These are phyloP conservation scores for Rhynchomys soricoides DNA, from an alignment of 2,113 vertebrate genomes.

Conservation along the genomic window DNA sequence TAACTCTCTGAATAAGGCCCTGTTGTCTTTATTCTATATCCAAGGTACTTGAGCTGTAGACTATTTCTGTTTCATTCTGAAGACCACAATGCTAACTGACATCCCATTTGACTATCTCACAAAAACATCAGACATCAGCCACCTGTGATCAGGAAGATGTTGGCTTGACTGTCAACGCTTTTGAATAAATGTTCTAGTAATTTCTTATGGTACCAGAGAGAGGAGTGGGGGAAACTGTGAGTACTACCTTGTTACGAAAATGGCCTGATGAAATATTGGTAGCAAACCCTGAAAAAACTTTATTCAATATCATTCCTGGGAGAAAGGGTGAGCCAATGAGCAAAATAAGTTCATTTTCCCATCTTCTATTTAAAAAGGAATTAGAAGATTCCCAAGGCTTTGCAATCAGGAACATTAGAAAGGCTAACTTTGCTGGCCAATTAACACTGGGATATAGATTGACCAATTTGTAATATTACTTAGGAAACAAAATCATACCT, in stretches of 20 bases:
- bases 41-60: not conserved
- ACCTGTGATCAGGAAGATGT: not conserved
- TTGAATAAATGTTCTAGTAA: not conserved
- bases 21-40: not conserved
- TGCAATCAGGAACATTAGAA: constrained; percentile 47
- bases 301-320: constrained; percentile 1
- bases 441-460: constrained; percentile 20
- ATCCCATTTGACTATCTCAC: not conserved
- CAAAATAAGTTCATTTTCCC: constrained; percentile 22
- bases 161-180: not conserved
- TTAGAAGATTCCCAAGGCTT: constrained; percentile 37
- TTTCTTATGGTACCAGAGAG: not conserved
- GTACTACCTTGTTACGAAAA: not conserved
- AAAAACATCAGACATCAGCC: not conserved
- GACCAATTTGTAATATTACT: constrained; percentile 14
- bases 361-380: not conserved
- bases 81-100: not conserved
- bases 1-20: not conserved
- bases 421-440: constrained; percentile 2
- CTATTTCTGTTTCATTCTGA: not conserved
- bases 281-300: constrained; percentile 22
- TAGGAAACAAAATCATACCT: constrained; percentile 18
- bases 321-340: constrained; percentile 35
- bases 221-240: rapidly evolving
- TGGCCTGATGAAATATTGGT: not conserved